Evolutionary conservation across 2,113 vertebrate genomes (phyloP), one percentile per base, ranked within the genome.

Genomic region (Centrocercus urophasianus): DNA sequence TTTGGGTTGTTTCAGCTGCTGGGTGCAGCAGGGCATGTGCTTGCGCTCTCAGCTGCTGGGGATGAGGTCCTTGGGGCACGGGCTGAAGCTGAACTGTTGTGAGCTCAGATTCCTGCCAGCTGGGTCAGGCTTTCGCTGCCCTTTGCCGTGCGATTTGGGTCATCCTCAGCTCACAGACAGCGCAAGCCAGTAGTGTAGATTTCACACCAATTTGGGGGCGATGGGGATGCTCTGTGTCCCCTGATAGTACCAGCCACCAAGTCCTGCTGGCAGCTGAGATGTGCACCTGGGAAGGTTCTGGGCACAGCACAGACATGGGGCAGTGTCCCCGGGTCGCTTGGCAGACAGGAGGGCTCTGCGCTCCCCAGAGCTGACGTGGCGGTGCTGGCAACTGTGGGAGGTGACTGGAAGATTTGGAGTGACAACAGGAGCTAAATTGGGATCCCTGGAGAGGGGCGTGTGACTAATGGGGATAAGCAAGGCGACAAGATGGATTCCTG

Each of bases 371-470:
- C 84, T 67, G 82, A 27, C 73, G 69, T 32, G 74, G n/a, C 4
- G 36, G 25, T 27, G 25, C 61, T 64, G 61, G 61, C 61, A 64
- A 38, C 36, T 0, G 28, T 34, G 57, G 52, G 83, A 96, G 52
- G 80, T 80, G 74, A 61, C 61, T 0, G 0, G 65, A 79, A 86
- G 72, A 27, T 42, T 30, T 57, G 95, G 82, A 94, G 75, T 96
- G 91, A 95, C 89, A 93, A 87, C 83, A 93, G 94, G 91, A 93
- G 86, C 94, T 95, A 96, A 96, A 95, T 93, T n/a, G 78, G 89
- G 95, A 88, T 71, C 79, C 89, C 82, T 15, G 21, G 87, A 85
- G 87, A 83, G 84, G 91, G 89, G 91, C 0, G 42, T 66, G 94
- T 93, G 93, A 95, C 82, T 96, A 89, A 95, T 52, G 1, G 22